Evolutionary conservation across 1,140 invertebrate species (phyloP), one percentile per base, ranked within the genome.

Genomic region (Mesaphorura yosii): DNA sequence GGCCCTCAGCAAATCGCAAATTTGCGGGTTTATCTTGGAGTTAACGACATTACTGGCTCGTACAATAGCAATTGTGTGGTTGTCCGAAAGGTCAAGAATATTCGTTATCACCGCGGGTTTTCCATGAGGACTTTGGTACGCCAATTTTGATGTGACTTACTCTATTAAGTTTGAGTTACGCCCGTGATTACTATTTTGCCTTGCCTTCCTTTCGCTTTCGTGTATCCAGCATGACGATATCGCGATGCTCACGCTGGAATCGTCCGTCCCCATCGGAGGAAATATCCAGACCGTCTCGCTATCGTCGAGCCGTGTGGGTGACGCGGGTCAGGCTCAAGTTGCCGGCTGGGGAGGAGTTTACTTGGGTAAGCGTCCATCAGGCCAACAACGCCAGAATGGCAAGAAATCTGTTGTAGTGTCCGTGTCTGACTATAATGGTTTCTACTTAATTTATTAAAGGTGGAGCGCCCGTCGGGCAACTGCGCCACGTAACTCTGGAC

Each of bases 401-500:
- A 45, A 45, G 14, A 19, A 37, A 40, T 37, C 37, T 20, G 17
- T 23, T 6, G 3, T n/a, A n/a, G n/a, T n/a, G n/a, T n/a, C n/a
- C n/a, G n/a, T n/a, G n/a, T n/a, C n/a, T n/a, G n/a, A n/a, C n/a
- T n/a, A n/a, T n/a, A n/a, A n/a, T n/a, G n/a, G n/a, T n/a, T n/a
- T n/a, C n/a, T n/a, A n/a, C n/a, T n/a, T n/a, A n/a, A n/a, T n/a
- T n/a, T n/a, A n/a, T n/a, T n/a, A n/a, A n/a, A n/a, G n/a, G n/a
- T n/a, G 46, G 46, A 6, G 25, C 19, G 23, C 22, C 46, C 23
- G 46, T 48, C 4, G 46, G 46, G 5, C 25, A 34, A 17, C 72
- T 90, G 25, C 84, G 87, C 71, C 80, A 89, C 72, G 86, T 89
- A 0, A 80, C 78, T 14, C 83, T 89, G 49, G 82, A 82, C 1